Base-by-base conservation (phyloP, 2,797 vertebrate species). In the Sebastes vulpes region DNA sequence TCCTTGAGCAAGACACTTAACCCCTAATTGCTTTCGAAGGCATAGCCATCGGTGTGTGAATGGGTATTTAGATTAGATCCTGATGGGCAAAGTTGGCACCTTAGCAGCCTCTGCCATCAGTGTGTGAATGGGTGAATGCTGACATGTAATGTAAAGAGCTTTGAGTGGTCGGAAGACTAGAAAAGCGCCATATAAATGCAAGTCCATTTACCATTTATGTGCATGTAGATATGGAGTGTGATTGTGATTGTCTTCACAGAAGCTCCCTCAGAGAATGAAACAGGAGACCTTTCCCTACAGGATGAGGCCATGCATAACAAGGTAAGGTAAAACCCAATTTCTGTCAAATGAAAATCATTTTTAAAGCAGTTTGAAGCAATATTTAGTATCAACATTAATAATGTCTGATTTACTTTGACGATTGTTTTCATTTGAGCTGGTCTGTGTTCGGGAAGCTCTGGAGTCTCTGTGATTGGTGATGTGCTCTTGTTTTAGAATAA, bases 401-500 rank as follows among this genome's bases (percentile, higher is more conserved):
- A 21, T 25, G n/a, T 16, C 23, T 2, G 29, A 20, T 66, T 46
- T 31, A 4, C 4, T 29, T 26, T 61, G 4, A 54, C 20, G 6
- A 31, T 59, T 21, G 10, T 10, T 69, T 53, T 48, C 3, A 63
- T 42, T 42, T 42, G 23, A 26, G 53, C 53, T 54, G 50, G 50
- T 53, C 9, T 3, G 11, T 54, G 6, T 54, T 26, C 1, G 12
- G 14, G 25, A 14, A 26, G 56, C 56, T 57, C 6, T 14, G 18
- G 6, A 9, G 26, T 12, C 12, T 5, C 25, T 3, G 16, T 50
- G 66, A 14, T 18, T 53, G 1, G 3, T 28, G 20, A 32, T 26
- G 9, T 70, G 14, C 1, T 74, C 10, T 61, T 35, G 20, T 83
- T 83, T 60, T 16, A 91, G 90, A 59, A 74, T 0, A 9, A 67